Evolutionary conservation across 2,797 vertebrate genomes (phyloP), one percentile per base, ranked within the genome.

Genomic region (Hypotaenidia okinawae): DNA sequence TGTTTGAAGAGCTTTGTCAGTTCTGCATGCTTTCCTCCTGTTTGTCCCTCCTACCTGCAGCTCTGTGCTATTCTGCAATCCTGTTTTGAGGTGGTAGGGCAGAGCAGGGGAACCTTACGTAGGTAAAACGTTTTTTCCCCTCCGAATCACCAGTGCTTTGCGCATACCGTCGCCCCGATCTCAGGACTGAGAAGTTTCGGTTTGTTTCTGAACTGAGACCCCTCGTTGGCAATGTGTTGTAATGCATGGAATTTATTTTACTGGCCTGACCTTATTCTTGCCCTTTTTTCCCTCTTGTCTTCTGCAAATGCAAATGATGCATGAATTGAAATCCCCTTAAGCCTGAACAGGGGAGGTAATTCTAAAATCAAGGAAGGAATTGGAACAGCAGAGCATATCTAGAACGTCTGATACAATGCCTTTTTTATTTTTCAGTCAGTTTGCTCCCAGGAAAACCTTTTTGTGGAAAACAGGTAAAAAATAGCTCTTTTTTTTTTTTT

Each of bases 381-480:
- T 97, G 95, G 76, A 82, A 96, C 62, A 77, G 67, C 84, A 96
- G 92, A 95, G 54, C 90, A 88, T 89, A 97, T 93, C 87, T 96
- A 95, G 96, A 97, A 92, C 91, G 59, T 97, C 97, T 98, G 98
- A 98, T 97, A 94, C 95, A 94, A 96, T 95, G 87, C 96, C 93
- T 97, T 97, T 97, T 96, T 97, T 97, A 93, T 98, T 97, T 98
- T 98, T 94, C 98, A 99, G 99, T 97, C 98, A 96, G 97, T 98
- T 97, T 98, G 98, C 97, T 98, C 98, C 97, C 98, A 98, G 97
- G 99, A 99, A 98, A 98, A 96, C 96, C 88, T 98, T 98, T 99
- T 98, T 97, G 97, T 98, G 98, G 99, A 99, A 98, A 99, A 98
- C 98, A 99, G 99, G 99, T 99, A 94, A 96, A 94, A 74, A 81